Base-by-base conservation (phyloP, 1,140 invertebrate species). In the Wiebesia pumilae region DNA sequence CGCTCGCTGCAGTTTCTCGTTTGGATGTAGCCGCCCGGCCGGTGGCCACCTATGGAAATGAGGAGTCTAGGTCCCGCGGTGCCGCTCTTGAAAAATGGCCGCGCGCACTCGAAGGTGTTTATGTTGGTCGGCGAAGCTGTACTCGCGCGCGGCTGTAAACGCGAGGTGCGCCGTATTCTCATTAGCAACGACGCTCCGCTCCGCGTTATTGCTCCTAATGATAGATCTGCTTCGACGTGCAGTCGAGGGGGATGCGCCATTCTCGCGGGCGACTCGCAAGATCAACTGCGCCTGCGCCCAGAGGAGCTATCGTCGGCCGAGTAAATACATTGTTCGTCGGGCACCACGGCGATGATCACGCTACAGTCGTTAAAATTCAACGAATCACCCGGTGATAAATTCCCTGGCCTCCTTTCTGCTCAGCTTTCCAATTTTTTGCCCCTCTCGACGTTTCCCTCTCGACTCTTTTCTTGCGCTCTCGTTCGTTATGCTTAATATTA, bases 301-400 rank as follows among this genome's bases (percentile, higher is more conserved):
- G 24, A 75, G 58, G 9, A 40, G 30, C 73, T 75, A 40, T 67
- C 58, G 35, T 40, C 47, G 27, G 35, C 10, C 73, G 58, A 67
- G 58, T 67, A 69, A 69, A 69, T 43, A 82, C 80, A 82, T 82
- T 82, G 80, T 82, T 82, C 79, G 79, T 19, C 9, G 27, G 67
- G 27, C 9, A n/a, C 27, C 67, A 71, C 21, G 0, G 33, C 67
- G 10, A 30, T 30, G 67, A 33, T 33, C 30, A 3, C 3, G 67
- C 35, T 81, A 62, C 35, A 69, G 65, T 24, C 24, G 27, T 62
- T 62, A 62, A 62, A 62, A 62, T 62, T 27, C 58, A 62, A 62
- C 43, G 65, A 43, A 54, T 24, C 81, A 71, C 71, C 81, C 81
- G 69, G 43, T 40, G 71, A 83, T 83, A 83, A 83, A 83, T 83